These are phyloP conservation scores for Drosophila affinis DNA, from an alignment of 2,888 invertebrate species.

Conservation along the genomic window DNA sequence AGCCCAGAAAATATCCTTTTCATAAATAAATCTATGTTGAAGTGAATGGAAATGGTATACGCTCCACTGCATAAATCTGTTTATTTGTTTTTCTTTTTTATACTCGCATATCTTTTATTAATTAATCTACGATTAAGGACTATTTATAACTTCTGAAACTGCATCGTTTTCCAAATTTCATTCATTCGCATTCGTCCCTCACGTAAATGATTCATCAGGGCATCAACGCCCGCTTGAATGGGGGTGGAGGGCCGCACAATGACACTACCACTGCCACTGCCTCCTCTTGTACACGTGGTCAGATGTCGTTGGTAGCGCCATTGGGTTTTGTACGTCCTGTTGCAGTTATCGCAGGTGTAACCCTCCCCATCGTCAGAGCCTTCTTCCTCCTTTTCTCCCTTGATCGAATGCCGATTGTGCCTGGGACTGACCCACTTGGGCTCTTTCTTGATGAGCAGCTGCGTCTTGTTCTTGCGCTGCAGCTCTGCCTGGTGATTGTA, in stretches of 20 bases:
- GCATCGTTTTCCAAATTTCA: slow-evolving; percentile 49
- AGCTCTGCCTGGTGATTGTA: slow-evolving; percentile 67
- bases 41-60: background rate
- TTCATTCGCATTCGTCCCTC: slow-evolving; percentile 55
- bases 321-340: slow-evolving; percentile 58
- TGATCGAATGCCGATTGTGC: background rate
- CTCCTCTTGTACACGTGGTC: slow-evolving; percentile 25
- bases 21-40: background rate
- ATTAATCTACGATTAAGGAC: too few species aligned
- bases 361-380: slow-evolving; percentile 16
- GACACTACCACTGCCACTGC: background rate
- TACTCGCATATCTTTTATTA: background rate
- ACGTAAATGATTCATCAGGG: slow-evolving; percentile 49
- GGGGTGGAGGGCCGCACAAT: background rate
- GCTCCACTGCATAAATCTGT: background rate
- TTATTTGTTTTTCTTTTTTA: background rate
- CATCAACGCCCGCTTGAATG: slow-evolving; percentile 26
- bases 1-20: background rate
- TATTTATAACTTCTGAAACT: slow-evolving; percentile 3
- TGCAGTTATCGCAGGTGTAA: slow-evolving; percentile 59
- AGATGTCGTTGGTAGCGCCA: slow-evolving; percentile 57
- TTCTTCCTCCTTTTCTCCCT: background rate
- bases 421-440: slow-evolving; percentile 44
- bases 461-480: slow-evolving; percentile 53
- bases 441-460: slow-evolving; percentile 61